These are phyloP conservation scores for Cheilosia urbana DNA, from an alignment of 2,888 invertebrate genomes.

Conservation along the genomic window DNA sequence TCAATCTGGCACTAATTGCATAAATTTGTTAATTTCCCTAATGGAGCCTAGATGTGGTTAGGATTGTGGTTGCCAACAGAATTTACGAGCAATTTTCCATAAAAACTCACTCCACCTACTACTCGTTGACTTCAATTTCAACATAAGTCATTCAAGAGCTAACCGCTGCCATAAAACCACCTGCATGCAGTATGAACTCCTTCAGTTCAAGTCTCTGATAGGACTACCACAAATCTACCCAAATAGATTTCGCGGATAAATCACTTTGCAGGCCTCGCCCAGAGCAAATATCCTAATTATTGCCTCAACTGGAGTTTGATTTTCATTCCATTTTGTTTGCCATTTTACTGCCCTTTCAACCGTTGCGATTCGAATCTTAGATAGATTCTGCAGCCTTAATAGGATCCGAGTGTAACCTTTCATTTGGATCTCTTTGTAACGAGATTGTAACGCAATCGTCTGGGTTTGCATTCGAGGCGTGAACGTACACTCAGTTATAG, in stretches of 20 bases:
- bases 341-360: slow-evolving; percentile 71
- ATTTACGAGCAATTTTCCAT: too few species aligned
- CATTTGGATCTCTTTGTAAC: slow-evolving; percentile 39
- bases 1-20: too few species aligned
- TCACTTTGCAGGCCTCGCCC: slow-evolving; percentile 49
- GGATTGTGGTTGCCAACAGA: too few species aligned
- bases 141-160: too few species aligned
- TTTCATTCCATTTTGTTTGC: slow-evolving; percentile 28
- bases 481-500: slow-evolving; percentile 12
- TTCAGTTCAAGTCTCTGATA: not conserved
- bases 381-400: slow-evolving; percentile 56
- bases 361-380: slow-evolving; percentile 57
- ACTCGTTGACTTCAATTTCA: too few species aligned
- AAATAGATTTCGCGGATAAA: slow-evolving; percentile 11
- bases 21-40: too few species aligned
- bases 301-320: slow-evolving; percentile 8
- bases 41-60: too few species aligned
- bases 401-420: slow-evolving; percentile 62
- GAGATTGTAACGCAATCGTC: slow-evolving; percentile 59
- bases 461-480: slow-evolving; percentile 23
- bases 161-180: not conserved
- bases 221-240: not conserved
- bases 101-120: too few species aligned
- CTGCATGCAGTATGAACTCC: not conserved
- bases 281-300: slow-evolving; percentile 51